A percentile compares a stretch with the other conserved stretches of the same genome.
These are phyloP conservation scores for Tetanocera ferruginea DNA, from an alignment of 2,888 invertebrate species.

Conservation along the genomic window DNA sequence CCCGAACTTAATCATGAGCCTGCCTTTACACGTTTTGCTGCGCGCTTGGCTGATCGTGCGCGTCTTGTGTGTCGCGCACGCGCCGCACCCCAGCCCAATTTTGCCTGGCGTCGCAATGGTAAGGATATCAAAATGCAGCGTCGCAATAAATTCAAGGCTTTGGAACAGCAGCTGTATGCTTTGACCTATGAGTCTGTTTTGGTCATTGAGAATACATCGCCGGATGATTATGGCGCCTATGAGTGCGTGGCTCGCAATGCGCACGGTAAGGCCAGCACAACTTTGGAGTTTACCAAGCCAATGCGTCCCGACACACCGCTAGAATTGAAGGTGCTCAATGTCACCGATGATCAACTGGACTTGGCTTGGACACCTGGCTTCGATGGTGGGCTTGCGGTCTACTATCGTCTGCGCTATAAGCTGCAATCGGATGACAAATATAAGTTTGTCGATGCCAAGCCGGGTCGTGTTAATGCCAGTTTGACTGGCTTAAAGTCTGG, in stretches of 20 bases:
- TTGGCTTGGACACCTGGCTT: constrained; percentile 63
- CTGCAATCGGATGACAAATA: constrained; percentile 64
- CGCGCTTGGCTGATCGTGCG: constrained; percentile 62
- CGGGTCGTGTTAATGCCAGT: constrained; percentile 60
- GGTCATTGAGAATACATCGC: constrained; percentile 62
- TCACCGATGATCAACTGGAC: constrained; percentile 61
- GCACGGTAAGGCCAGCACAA: constrained; percentile 63
- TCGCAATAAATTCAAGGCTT: constrained; percentile 61
- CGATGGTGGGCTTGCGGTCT: constrained; percentile 64
- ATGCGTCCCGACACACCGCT: constrained; percentile 62
- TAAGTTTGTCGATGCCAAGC: constrained; percentile 61
- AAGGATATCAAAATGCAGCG: constrained; percentile 66
- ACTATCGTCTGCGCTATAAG: constrained; percentile 62
- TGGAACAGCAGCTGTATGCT: constrained; percentile 61
- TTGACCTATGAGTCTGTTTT: constrained; percentile 61
- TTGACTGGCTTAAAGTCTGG: constrained; percentile 62
- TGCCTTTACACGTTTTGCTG: constrained; percentile 60
- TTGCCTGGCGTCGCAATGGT: constrained; percentile 65
- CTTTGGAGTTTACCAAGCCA: constrained; percentile 63
- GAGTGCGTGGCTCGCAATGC: constrained; percentile 64
- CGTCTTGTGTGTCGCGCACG: constrained; percentile 60
- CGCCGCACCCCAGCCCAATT: constrained; percentile 63
- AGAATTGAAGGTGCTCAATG: constrained; percentile 60
- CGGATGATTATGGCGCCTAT: constrained; percentile 64
- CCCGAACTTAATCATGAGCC: constrained; percentile 64